Evolutionary conservation across 2,797 vertebrate species (phyloP).

Genomic region (Chiloscyllium punctatum): DNA sequence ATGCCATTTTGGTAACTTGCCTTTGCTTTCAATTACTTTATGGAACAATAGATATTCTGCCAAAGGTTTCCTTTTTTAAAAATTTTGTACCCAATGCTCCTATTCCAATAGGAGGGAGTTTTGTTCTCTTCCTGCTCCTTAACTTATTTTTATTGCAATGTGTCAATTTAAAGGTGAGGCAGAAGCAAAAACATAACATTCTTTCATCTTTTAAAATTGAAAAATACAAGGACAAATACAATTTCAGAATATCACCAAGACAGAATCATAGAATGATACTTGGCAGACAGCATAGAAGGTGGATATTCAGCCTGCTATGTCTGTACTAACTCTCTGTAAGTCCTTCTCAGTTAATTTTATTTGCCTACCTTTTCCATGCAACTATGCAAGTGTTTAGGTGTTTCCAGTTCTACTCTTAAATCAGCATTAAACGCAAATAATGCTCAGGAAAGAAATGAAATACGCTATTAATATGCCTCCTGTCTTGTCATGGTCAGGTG

Average conservation of each 20-base stretch:
- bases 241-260: neutral
- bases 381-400: neutral
- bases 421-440: neutral
- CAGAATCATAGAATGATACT: too few relatives aligned
- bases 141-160: neutral
- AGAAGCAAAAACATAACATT: neutral
- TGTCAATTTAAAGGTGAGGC: neutral
- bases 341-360: neutral
- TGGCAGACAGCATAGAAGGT: neutral
- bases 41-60: neutral
- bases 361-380: neutral
- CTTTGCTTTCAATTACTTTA: constrained; percentile 34
- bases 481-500: too few relatives aligned
- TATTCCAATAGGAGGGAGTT: neutral
- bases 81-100: neutral
- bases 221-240: neutral
- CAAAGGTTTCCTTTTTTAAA: neutral
- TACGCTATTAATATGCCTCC: too few relatives aligned
- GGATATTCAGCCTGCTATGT: neutral
- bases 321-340: neutral
- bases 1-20: neutral
- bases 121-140: neutral
- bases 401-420: neutral
- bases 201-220: neutral
- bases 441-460: too few relatives aligned